These are phyloP conservation scores for Thalassophryne amazonica DNA, from an alignment of 2,797 vertebrate genomes.

Conservation along the genomic window DNA sequence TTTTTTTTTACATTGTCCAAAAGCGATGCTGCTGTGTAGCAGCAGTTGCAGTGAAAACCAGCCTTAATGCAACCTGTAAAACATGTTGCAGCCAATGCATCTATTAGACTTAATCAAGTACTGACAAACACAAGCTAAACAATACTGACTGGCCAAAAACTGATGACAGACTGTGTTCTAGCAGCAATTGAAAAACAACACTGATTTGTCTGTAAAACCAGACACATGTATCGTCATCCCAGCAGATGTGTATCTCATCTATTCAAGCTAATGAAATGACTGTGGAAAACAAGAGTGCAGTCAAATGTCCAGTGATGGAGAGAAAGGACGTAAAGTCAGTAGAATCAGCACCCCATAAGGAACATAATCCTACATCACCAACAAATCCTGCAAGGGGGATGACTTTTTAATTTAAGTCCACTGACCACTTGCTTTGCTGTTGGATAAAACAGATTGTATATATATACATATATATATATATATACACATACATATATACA, in stretches of 20 bases:
- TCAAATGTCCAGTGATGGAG: slow-evolving; percentile 20
- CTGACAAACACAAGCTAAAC: slow-evolving; percentile 27
- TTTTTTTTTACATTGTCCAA: too few species aligned
- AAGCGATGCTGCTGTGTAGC: too few species aligned
- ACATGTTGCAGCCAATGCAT: background rate
- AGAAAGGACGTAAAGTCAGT: slow-evolving; percentile 6
- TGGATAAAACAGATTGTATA: too few species aligned
- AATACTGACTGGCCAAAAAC: slow-evolving; percentile 18
- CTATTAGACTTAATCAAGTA: slow-evolving; percentile 12
- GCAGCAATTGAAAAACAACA: slow-evolving; percentile 7
- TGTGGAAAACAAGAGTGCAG: slow-evolving; percentile 25
- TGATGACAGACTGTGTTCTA: slow-evolving; percentile 15
- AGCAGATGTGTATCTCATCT: slow-evolving; percentile 47
- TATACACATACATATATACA: too few species aligned
- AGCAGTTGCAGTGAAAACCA: too few species aligned
- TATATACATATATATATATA: too few species aligned
- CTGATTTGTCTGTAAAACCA: slow-evolving; percentile 1
- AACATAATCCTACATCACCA: slow-evolving; percentile 51
- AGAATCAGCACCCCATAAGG: slow-evolving; percentile 19
- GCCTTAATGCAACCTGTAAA: slow-evolving; percentile 37
- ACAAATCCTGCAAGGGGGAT: slow-evolving; percentile 39
- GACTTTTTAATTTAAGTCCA: slow-evolving; percentile 52
- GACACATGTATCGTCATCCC: slow-evolving; percentile 13
- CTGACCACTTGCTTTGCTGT: too few species aligned
- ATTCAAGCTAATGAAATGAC: slow-evolving; percentile 45